A percentile compares a stretch with the other conserved stretches of the same genome.
Evolutionary conservation across 1,140 invertebrate species (phyloP).

Genomic region (Oreohelix idahoensis): DNA sequence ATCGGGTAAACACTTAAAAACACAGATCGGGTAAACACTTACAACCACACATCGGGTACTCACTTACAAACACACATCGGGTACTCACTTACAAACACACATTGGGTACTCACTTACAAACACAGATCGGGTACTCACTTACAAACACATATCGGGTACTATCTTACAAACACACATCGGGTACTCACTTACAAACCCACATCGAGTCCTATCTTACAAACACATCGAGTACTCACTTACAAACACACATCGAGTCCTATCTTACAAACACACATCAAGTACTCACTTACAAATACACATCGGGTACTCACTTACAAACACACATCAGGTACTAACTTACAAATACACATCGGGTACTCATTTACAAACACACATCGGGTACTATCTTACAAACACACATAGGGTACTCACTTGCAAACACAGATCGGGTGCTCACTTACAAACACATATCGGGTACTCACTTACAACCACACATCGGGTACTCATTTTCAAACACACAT

Average conservation of each 20-base stretch:
- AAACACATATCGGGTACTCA: neutral
- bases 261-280: too few relatives aligned
- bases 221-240: neutral
- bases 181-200: too few relatives aligned
- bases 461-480: conserved; percentile 26
- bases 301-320: too few relatives aligned
- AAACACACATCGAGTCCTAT: too few relatives aligned
- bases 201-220: neutral
- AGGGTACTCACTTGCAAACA: neutral
- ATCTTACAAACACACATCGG: too few relatives aligned
- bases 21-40: too few relatives aligned
- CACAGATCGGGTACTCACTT: neutral
- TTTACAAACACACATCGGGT: neutral
- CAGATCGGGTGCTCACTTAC: neutral
- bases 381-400: neutral
- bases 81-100: neutral
- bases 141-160: neutral
- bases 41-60: neutral
- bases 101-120: neutral
- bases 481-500: too few relatives aligned
- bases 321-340: too few relatives aligned
- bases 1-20: too few relatives aligned
- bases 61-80: neutral
- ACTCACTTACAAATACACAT: neutral
- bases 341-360: neutral